These are phyloP conservation scores for Discoglossus pictus DNA, from an alignment of 2,797 vertebrate genomes.

Conservation along the genomic window DNA sequence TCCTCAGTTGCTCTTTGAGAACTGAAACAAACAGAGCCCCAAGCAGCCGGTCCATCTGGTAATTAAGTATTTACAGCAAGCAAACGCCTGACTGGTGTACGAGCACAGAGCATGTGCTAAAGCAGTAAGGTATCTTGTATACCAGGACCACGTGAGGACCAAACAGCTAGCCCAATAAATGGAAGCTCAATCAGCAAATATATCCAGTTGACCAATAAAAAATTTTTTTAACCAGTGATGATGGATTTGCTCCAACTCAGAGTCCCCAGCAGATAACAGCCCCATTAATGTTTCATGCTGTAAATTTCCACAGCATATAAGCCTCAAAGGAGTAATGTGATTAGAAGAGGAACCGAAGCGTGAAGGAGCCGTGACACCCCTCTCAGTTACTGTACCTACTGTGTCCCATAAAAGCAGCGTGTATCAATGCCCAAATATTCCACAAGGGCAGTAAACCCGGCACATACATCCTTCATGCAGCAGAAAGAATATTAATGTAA, in stretches of 20 bases:
- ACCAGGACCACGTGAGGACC: too few species aligned
- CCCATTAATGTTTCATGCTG: constrained; percentile 13
- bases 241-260: background rate
- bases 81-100: too few species aligned
- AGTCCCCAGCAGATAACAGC: background rate
- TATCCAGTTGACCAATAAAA: too few species aligned
- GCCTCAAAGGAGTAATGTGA: constrained; percentile 12
- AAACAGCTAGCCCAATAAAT: constrained; percentile 18
- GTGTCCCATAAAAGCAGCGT: constrained; percentile 9
- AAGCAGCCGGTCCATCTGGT: too few species aligned
- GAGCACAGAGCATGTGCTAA: too few species aligned
- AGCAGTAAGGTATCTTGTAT: too few species aligned
- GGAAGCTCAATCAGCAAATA: too few species aligned
- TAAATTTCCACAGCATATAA: constrained; percentile 9
- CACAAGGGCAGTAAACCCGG: background rate
- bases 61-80: too few species aligned
- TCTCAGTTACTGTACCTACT: background rate
- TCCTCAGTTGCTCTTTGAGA: too few species aligned
- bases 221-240: too few species aligned
- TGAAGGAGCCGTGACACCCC: background rate
- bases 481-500: background rate
- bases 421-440: background rate
- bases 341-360: constrained; percentile 11
- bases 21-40: too few species aligned
- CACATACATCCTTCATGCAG: constrained; percentile 7